Percentiles rank a stretch among this genome's conserved stretches.
phyloP scores from a whole-genome alignment of 1,140 invertebrate genomes.

The Hirudo medicinalis region DNA sequence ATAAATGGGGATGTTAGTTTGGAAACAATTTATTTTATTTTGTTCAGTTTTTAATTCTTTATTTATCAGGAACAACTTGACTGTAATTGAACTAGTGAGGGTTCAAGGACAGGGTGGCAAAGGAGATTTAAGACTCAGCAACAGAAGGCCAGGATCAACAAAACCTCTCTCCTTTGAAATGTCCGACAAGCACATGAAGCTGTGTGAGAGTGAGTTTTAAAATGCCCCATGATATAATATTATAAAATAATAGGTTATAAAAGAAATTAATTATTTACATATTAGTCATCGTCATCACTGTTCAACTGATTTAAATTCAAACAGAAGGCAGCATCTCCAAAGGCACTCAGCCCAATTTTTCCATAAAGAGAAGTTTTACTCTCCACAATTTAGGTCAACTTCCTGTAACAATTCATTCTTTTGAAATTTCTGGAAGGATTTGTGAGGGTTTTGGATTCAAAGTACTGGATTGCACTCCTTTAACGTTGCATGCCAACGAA shows the following conservation, averaged over 20 bases:
- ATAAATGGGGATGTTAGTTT: too few species aligned
- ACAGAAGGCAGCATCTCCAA: conserved; percentile 31
- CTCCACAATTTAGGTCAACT: conserved; percentile 75
- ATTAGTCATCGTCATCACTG: background rate
- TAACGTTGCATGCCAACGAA: conserved; percentile 64
- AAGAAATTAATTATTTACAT: background rate
- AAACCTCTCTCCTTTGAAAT: conserved; percentile 57
- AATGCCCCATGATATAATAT: too few species aligned
- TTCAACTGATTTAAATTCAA: background rate
- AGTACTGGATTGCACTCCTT: conserved; percentile 67
- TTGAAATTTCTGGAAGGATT: conserved; percentile 57
- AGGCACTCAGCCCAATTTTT: conserved; percentile 53
- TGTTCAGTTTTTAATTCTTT: background rate
- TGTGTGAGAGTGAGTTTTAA: conserved; percentile 56
- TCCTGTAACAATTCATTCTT: conserved; percentile 53
- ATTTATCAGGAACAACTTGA: conserved; percentile 74
- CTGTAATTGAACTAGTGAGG: conserved; percentile 69
- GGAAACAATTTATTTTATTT: background rate
- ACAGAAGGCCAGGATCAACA: conserved; percentile 61
- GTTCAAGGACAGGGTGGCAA: conserved; percentile 66
- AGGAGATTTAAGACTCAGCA: conserved; percentile 79
- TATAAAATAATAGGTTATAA: background rate
- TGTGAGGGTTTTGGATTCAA: conserved; percentile 79
- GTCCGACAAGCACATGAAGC: conserved; percentile 63
- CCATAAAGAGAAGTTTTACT: conserved; percentile 68